Base-by-base conservation (phyloP, 2,888 invertebrate genomes). In the Branchellion lobata region DNA sequence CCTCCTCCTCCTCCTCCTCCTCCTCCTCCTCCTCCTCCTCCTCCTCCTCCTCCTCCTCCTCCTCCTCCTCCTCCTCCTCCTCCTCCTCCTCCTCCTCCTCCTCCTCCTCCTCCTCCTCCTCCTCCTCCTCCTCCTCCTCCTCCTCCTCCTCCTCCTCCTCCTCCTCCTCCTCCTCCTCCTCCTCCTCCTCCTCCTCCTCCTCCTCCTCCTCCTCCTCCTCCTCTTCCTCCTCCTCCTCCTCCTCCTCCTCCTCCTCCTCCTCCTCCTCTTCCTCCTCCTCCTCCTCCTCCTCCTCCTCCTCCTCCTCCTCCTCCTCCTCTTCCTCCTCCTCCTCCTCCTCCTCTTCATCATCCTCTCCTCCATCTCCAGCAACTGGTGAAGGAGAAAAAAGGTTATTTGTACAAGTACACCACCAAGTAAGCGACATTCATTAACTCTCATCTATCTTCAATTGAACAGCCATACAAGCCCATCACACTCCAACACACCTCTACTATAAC, bases 321-420 rank as follows among this genome's bases (percentile, higher is more conserved):
- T 1, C n/a, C 3, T 5, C 3, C 61, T 24, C 8, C 5, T 24
- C 5, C 3, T n/a, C 21, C n/a, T n/a, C 8, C 29, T 24, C 2
- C n/a, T n/a, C n/a, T 8, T 68, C 1, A 21, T 8, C 8, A 29
- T 24, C 33, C 69, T 68, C 5, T 1, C n/a, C 29, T 65, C 5
- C 57, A 3, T 14, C 34, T 24, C 21, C 77, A 77, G 77, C 77
- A 77, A 29, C 33, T 33, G n/a, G 61, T 65, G 24, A 77, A 29
- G 1, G 77, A 77, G 40, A 77, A 61, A 53, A 77, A 78, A 69
- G 71, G 78, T 18, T 61, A 77, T 36, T 36, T 77, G 65, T 61
- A 61, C 65, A 77, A 77, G 34, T 77, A 34, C 65, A 77, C 77
- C 0, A 61, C 31, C 24, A 68, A 34, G 69, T 69, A 47, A n/a